Conservation (phyloP, 2,797 vertebrate species). For the Morus bassanus region DNA sequence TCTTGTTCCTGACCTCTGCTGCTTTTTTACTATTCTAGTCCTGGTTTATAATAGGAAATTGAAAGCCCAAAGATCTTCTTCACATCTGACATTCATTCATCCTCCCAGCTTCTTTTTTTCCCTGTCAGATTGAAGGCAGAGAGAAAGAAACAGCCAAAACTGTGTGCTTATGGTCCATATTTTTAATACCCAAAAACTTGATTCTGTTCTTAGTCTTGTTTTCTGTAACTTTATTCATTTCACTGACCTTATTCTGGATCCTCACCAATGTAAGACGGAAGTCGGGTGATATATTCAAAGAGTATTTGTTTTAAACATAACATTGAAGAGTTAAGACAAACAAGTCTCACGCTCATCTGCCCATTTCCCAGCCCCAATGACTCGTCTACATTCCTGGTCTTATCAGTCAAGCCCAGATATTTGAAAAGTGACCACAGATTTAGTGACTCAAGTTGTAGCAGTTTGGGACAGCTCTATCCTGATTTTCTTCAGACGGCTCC, state of each 20-base stretch:
- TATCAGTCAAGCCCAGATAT: background rate
- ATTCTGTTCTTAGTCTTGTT: background rate
- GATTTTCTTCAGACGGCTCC: background rate
- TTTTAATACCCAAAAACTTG: background rate
- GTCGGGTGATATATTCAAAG: background rate
- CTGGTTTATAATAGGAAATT: constrained; percentile 19
- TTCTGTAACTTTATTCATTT: background rate
- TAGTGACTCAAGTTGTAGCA: background rate
- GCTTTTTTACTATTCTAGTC: constrained; percentile 32
- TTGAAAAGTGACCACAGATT: background rate
- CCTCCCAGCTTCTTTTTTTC: background rate
- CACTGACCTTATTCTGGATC: background rate
- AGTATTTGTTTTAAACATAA: background rate
- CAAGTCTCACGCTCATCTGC: background rate
- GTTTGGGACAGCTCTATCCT: background rate
- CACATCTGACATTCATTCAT: constrained; percentile 32
- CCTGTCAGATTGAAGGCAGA: background rate
- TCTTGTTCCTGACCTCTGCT: constrained; percentile 15
- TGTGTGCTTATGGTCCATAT: background rate
- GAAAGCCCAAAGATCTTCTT: constrained; percentile 25
- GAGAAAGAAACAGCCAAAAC: background rate
- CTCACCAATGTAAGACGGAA: background rate
- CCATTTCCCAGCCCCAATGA: background rate
- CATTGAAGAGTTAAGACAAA: background rate
- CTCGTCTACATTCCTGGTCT: background rate